Evolutionary conservation across 1,140 invertebrate genomes (phyloP), one percentile per base, ranked within the genome.

Genomic region (Ips nitidus): DNA sequence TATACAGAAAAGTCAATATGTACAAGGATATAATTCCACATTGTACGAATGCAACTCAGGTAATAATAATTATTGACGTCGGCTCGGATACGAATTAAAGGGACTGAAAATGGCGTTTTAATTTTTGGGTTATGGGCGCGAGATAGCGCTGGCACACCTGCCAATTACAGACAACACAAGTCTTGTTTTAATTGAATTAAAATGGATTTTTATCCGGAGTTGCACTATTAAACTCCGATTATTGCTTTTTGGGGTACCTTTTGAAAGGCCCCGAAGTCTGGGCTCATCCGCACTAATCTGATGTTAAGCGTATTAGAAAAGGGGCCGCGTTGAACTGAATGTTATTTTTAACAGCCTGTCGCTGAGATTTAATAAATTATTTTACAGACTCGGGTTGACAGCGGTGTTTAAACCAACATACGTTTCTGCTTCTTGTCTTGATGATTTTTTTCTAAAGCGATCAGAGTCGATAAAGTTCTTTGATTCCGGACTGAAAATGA

Each of bases 321-420:
- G 56, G 70, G 59, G 67, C 45, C 4, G 70, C 65, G 72, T 71
- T 68, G 74, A 71, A 75, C 72, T 67, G 70, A 57, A 56, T 75
- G 74, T 74, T 75, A 75, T 75, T 75, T 75, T 75, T 74, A 75
- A 71, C 71, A 73, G 69, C 37, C 64, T 65, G 74, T 75, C 72
- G 70, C 70, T 75, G 70, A 72, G 70, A 74, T 75, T 75, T 74
- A 74, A 70, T 65, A 66, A 71, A 71, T 75, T 71, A 75, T 70
- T 71, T 73, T 59, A 57, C 56, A 68, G 68, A 71, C 69, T 60
- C 72, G 68, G 74, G 74, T 72, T 75, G 74, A 75, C 74, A 71
- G 74, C 50, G 69, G 65, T 72, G 71, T 75, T 75, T 75, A 75
- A 75, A 75, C 73, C 69, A 75, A 75, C 72, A 75, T 75, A 75